Conservation (phyloP, 2,888 invertebrate species). For the Antitype chi region DNA sequence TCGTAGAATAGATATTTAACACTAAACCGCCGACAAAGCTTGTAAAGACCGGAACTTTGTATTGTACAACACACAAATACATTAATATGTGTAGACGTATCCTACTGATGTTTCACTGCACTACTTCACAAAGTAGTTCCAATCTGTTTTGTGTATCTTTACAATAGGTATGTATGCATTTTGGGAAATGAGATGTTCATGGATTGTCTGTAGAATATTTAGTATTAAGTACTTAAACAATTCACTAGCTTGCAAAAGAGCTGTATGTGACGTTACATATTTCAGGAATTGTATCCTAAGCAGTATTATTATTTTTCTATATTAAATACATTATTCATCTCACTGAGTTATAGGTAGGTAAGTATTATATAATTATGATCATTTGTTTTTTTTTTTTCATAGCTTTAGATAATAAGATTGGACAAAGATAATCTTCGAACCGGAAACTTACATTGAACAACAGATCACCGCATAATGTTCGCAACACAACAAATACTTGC, state of each 20-base stretch:
- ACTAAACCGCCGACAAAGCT: constrained; percentile 28
- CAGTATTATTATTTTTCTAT: too few relatives aligned
- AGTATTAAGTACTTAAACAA: not conserved
- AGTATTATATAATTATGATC: not conserved
- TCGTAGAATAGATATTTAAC: constrained; percentile 15
- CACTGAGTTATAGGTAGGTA: not conserved
- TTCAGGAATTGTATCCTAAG: not conserved
- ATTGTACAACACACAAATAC: constrained; percentile 33
- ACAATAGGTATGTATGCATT: not conserved
- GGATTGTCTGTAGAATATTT: not conserved
- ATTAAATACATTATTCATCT: not conserved
- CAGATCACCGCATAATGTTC: not conserved
- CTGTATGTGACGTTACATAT: not conserved
- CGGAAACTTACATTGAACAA: constrained; percentile 2
- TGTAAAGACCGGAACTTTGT: constrained; percentile 24
- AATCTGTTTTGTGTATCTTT: not conserved
- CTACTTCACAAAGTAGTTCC: not conserved
- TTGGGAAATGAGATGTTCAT: not conserved
- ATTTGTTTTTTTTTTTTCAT: not conserved
- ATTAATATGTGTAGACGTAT: not conserved
- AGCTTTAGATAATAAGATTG: not conserved
- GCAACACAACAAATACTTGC: not conserved
- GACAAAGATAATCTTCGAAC: not conserved
- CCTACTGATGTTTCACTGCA: not conserved
- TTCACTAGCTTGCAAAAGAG: not conserved